Evolutionary conservation across 2,797 vertebrate species (phyloP).

Genomic region (Avahi laniger): DNA sequence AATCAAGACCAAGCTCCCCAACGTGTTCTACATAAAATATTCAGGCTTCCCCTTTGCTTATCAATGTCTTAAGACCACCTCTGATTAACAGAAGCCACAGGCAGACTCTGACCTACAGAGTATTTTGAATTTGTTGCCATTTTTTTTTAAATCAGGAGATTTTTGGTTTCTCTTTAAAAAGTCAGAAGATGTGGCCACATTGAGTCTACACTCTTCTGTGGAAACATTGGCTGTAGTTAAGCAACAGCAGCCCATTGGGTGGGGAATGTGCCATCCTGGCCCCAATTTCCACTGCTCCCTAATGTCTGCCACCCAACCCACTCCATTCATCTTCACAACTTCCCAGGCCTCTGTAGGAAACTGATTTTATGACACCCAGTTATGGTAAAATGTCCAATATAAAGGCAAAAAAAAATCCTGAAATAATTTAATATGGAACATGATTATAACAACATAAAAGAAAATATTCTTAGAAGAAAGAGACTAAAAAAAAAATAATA

Average conservation of each 20-base stretch:
- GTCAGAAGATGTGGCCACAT: not conserved
- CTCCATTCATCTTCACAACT: not conserved
- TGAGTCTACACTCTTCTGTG: rapidly evolving
- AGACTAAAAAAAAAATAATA: not conserved
- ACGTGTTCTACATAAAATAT: not conserved
- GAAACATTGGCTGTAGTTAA: rapidly evolving
- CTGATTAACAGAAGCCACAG: not conserved
- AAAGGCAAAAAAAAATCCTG: not conserved
- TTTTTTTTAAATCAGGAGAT: not conserved
- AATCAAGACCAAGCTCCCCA: not conserved
- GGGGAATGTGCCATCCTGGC: rapidly evolving
- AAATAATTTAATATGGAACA: not conserved
- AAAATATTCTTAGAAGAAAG: not conserved
- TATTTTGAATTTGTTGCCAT: not conserved
- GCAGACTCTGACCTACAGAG: not conserved
- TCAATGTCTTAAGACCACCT: not conserved
- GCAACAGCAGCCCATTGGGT: too few relatives aligned
- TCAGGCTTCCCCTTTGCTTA: not conserved
- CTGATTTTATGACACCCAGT: not conserved
- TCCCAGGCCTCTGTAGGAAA: not conserved
- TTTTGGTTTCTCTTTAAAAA: not conserved
- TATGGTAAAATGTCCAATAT: not conserved
- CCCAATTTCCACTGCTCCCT: not conserved
- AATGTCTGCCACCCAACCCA: not conserved
- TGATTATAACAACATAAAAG: not conserved